phyloP scores from a whole-genome alignment of 2,888 invertebrate genomes.

The Protodeltote pygarga region DNA sequence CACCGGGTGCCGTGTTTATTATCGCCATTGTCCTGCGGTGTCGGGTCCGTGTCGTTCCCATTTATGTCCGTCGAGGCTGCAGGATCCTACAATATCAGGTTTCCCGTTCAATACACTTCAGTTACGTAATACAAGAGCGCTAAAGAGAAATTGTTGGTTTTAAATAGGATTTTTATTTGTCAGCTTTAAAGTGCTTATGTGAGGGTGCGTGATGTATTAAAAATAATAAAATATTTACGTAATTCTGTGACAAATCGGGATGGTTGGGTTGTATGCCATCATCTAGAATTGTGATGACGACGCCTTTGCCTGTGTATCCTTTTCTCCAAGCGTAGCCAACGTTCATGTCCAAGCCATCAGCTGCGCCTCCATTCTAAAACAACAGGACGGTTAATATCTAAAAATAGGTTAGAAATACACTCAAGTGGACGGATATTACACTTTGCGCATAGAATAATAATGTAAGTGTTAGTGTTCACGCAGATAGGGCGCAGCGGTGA shows the following conservation, averaged over 20 bases:
- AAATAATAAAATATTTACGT: slow-evolving; percentile 93
- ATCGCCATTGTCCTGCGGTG: slow-evolving; percentile 99
- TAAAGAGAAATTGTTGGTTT: slow-evolving; percentile 26
- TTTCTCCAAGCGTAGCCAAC: slow-evolving; percentile 97
- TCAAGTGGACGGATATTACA: slow-evolving; percentile 35
- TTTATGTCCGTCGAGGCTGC: slow-evolving; percentile 98
- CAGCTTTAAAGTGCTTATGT: slow-evolving; percentile 19
- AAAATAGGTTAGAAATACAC: slow-evolving; percentile 36
- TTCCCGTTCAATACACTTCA: slow-evolving; percentile 38
- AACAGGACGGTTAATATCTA: slow-evolving; percentile 36
- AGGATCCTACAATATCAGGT: slow-evolving; percentile 90
- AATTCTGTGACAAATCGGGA: slow-evolving; percentile 96
- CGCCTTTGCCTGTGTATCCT: slow-evolving; percentile 98
- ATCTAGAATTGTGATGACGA: slow-evolving; percentile 98
- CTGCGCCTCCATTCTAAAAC: slow-evolving; percentile 95
- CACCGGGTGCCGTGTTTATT: slow-evolving; percentile 99
- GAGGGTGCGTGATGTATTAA: too few relatives aligned
- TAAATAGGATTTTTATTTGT: slow-evolving; percentile 28
- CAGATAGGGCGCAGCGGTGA: slow-evolving; percentile 17
- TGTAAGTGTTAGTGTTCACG: slow-evolving; percentile 36
- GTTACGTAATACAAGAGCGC: slow-evolving; percentile 30
- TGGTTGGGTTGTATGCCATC: slow-evolving; percentile 99
- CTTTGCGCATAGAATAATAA: slow-evolving; percentile 42
- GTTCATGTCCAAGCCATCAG: slow-evolving; percentile 98
- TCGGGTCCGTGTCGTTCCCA: slow-evolving; percentile 98